Evolutionary conservation across 2,113 vertebrate genomes (phyloP), one percentile per base, ranked within the genome.

Genomic region (Ploceus nigricollis): DNA sequence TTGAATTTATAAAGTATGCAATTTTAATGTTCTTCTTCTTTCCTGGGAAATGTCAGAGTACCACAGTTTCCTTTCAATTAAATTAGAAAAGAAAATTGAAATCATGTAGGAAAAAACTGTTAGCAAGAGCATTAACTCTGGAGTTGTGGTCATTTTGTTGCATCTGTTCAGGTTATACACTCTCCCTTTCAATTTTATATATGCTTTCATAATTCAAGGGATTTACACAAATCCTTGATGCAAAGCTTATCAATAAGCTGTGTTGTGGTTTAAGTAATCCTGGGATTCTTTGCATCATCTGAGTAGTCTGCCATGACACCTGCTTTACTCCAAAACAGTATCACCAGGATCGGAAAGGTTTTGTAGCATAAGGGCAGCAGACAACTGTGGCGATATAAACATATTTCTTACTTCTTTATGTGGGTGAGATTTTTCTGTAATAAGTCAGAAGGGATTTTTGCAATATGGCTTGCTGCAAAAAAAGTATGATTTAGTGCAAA

Each of bases 261-360:
- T 28, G 4, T 15, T 61, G 33, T 44, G 33, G 23, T 80, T 64
- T 61, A 54, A 50, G 18, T 87, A 61, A 63, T 53, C 18, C 17
- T 58, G 12, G 5, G 45, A 35, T 88, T 91, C 30, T 65, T 83
- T 47, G 8, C 15, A 47, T 66, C 14, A 22, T n/a, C 10, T 35
- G 15, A 7, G 10, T 73, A 22, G 31, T 45, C 31, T 77, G 64
- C 35, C 45, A 0, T 50, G 58, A 66, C 15, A 50, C 17, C 11
- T 57, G 0, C 89, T 92, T 83, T 83, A 73, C 31, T 13, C 20
- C 16, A 15, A 33, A 91, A 37, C 13, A 69, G 7, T 47, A 47
- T 39, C 1, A 2, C 17, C n/a, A 15, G n/a, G 57, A 47, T 61
- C 0, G 0, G 42, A 60, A 64, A 40, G 15, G 3, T 24, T 61